Conservation (phyloP, 2,888 invertebrate species). For the Agrotis puta region DNA sequence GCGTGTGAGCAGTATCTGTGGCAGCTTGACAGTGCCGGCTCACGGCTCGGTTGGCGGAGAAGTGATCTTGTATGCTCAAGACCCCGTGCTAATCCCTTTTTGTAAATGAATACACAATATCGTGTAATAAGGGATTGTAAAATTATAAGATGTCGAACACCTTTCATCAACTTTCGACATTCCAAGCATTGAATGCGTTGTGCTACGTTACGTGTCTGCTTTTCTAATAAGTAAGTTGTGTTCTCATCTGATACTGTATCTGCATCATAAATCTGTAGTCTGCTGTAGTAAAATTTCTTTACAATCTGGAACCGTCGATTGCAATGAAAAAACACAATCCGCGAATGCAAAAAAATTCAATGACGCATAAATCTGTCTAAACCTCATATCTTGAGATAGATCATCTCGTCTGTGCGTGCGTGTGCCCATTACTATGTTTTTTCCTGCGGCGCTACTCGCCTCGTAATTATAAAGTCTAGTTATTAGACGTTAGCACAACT, state of each 20-base stretch:
- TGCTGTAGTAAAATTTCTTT: slow-evolving; percentile 34
- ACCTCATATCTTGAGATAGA: slow-evolving; percentile 74
- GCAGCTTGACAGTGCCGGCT: slow-evolving; percentile 60
- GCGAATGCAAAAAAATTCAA: slow-evolving; percentile 44
- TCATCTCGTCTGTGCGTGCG: slow-evolving; percentile 74
- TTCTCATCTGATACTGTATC: slow-evolving; percentile 31
- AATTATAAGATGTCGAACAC: slow-evolving; percentile 38
- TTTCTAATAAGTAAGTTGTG: slow-evolving; percentile 39
- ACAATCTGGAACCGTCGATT: slow-evolving; percentile 34
- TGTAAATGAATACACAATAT: slow-evolving; percentile 46
- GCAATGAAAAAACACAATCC: slow-evolving; percentile 45
- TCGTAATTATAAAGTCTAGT: slow-evolving; percentile 77
- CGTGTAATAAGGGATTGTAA: slow-evolving; percentile 53
- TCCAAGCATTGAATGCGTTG: slow-evolving; percentile 21
- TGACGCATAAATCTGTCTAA: slow-evolving; percentile 69
- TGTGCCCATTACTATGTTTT: slow-evolving; percentile 75
- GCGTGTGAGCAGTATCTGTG: slow-evolving; percentile 66
- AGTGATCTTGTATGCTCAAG: slow-evolving; percentile 65
- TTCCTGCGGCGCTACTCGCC: slow-evolving; percentile 76
- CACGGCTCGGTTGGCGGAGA: slow-evolving; percentile 57
- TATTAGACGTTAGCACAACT: slow-evolving; percentile 68
- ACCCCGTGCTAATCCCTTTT: slow-evolving; percentile 65
- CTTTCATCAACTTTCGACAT: slow-evolving; percentile 54
- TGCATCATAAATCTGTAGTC: slow-evolving; percentile 31
- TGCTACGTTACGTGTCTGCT: slow-evolving; percentile 34